These are phyloP conservation scores for Salmo trutta DNA, from an alignment of 2,797 vertebrate genomes.

Conservation along the genomic window DNA sequence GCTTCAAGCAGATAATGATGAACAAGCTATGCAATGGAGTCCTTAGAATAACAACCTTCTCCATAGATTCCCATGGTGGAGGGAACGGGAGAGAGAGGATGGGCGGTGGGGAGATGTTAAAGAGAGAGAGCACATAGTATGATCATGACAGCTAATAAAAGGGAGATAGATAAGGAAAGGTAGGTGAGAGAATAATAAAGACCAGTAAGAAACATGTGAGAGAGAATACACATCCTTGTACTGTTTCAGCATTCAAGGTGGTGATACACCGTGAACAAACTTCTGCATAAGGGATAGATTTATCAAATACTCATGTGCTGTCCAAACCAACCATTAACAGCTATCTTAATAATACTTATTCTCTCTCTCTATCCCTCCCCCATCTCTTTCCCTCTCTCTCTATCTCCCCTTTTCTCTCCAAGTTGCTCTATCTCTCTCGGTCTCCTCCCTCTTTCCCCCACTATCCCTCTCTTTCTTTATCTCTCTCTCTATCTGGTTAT, in stretches of 20 bases:
- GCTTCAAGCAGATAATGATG: not conserved
- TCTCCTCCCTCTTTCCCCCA: no score
- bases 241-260: not conserved
- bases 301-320: constrained; percentile 6
- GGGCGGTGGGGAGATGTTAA: not conserved
- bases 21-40: not conserved
- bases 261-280: not conserved
- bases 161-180: not conserved
- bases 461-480: no score
- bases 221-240: not conserved
- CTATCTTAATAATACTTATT: not conserved
- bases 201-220: not conserved
- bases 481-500: no score
- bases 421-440: no score
- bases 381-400: not conserved
- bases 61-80: not conserved
- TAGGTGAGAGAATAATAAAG: not conserved
- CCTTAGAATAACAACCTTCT: not conserved
- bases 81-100: not conserved
- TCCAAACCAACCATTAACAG: constrained; percentile 23
- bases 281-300: not conserved
- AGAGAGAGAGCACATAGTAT: not conserved
- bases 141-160: not conserved
- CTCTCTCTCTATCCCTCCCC: not conserved
- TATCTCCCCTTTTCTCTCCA: not conserved